Evolutionary conservation across 2,113 vertebrate genomes (phyloP), one percentile per base, ranked within the genome.

Genomic region (Cephalopholis sonnerati): DNA sequence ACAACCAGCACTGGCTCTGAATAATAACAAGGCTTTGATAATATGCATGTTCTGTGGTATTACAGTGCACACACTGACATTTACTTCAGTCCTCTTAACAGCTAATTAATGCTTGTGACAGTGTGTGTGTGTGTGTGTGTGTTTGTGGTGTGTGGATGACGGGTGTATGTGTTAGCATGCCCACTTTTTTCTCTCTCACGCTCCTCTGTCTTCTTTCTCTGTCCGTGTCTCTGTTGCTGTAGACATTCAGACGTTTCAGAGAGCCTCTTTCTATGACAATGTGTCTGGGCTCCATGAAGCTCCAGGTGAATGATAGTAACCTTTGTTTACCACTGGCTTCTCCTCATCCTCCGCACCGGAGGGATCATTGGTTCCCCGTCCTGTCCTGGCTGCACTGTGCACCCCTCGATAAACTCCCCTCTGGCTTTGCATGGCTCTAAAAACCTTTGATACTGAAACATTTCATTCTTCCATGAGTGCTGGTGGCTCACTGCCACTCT

Each of bases 231-330:
- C 95, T 97, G 94, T 96, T 82, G 94, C 95, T 94, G 93, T 96
- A 99, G 98, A 99, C 95, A 98, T 99, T 97, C 96, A 98, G 97
- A 99, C 95, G 96, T 96, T 98, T 96, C 98, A 99, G 96, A 99
- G 97, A 97, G 97, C 97, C 92, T 99, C 97, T 96, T 99, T 99
- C 97, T 99, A 99, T 98, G 98, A 99, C 96, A 98, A 93, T 97
- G 96, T 98, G 94, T 97, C 97, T 97, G 97, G 95, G 95, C 97
- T 99, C 95, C 96, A 97, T 96, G 97, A 98, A 93, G 94, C 96
- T 95, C 96, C 97, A 98, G 97, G 98, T 99, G 98, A 99, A 96
- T 96, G 95, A 79, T 81, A 94, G 94, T 77, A 55, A 77, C 83
- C 36, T 25, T 59, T 22, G 25, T 73, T 61, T 25, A 64, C 59